phyloP scores from a whole-genome alignment of 2,888 invertebrate genomes.

The Panopea generosa region DNA sequence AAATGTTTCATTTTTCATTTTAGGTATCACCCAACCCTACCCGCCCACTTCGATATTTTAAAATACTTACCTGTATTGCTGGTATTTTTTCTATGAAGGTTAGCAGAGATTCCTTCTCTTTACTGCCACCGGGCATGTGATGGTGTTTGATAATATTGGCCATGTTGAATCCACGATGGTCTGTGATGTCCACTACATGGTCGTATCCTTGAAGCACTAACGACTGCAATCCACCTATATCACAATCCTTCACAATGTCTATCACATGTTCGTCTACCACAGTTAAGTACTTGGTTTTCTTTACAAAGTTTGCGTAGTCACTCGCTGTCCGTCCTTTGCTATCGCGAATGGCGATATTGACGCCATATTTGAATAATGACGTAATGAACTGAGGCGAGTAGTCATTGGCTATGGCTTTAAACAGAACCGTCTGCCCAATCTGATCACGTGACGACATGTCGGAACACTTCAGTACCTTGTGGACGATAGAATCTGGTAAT shows the following conservation, averaged over 20 bases:
- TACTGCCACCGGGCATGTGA: constrained; percentile 16
- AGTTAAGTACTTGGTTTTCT: constrained; percentile 65
- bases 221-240: constrained; percentile 72
- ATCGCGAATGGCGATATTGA: constrained; percentile 72
- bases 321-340: constrained; percentile 74
- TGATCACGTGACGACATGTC: constrained; percentile 70
- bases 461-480: constrained; percentile 68
- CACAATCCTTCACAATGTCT: constrained; percentile 63
- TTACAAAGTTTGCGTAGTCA: constrained; percentile 64
- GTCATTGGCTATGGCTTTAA: constrained; percentile 73
- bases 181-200: constrained; percentile 77
- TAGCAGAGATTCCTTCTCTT: constrained; percentile 34
- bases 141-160: constrained; percentile 20
- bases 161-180: constrained; percentile 55
- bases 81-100: constrained; percentile 44
- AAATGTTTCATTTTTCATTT: too few relatives aligned
- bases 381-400: constrained; percentile 68
- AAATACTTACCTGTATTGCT: constrained; percentile 46
- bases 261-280: constrained; percentile 73
- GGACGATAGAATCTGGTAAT: constrained; percentile 73
- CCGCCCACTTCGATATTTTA: too few relatives aligned
- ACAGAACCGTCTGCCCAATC: constrained; percentile 76
- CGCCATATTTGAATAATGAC: constrained; percentile 72
- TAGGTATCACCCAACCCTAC: too few relatives aligned
- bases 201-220: constrained; percentile 81